Conservation (phyloP, 2,113 vertebrate species). For the Marcusenius ussheri region DNA sequence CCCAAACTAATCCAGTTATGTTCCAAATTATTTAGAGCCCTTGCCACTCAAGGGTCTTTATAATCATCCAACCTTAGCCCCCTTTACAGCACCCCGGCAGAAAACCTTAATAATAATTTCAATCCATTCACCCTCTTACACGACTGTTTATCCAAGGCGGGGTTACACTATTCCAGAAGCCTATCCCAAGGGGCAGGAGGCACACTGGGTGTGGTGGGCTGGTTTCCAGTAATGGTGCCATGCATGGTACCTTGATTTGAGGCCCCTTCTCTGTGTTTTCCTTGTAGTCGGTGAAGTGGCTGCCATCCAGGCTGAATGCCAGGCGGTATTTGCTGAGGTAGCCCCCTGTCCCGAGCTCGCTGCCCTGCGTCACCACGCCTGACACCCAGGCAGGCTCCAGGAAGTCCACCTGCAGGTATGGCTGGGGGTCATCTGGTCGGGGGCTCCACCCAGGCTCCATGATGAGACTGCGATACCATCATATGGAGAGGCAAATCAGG, state of each 20-base stretch:
- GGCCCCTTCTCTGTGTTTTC: slow-evolving; percentile 30
- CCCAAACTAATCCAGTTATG: neutral
- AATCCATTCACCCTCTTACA: neutral
- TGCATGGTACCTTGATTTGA: slow-evolving; percentile 48
- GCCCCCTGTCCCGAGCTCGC: slow-evolving; percentile 51
- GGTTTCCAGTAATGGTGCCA: neutral
- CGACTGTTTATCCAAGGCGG: neutral
- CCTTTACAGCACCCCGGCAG: neutral
- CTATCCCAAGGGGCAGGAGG: neutral
- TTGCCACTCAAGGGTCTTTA: neutral
- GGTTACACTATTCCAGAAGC: neutral
- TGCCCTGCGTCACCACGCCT: slow-evolving; percentile 66
- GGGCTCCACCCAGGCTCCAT: slow-evolving; percentile 76
- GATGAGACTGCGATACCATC: slow-evolving; percentile 48
- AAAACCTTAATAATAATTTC: neutral
- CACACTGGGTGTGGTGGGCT: neutral
- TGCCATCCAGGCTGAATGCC: slow-evolving; percentile 53
- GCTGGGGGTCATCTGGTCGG: slow-evolving; percentile 49
- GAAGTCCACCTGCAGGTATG: slow-evolving; percentile 72
- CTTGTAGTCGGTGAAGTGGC: slow-evolving; percentile 56
- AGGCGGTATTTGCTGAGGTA: slow-evolving; percentile 62
- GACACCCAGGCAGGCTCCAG: slow-evolving; percentile 68
- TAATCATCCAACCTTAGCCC: neutral
- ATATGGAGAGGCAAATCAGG: neutral
- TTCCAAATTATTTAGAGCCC: neutral